These are phyloP conservation scores for Oreochromis aureus DNA, from an alignment of 2,113 vertebrate species.

Conservation along the genomic window DNA sequence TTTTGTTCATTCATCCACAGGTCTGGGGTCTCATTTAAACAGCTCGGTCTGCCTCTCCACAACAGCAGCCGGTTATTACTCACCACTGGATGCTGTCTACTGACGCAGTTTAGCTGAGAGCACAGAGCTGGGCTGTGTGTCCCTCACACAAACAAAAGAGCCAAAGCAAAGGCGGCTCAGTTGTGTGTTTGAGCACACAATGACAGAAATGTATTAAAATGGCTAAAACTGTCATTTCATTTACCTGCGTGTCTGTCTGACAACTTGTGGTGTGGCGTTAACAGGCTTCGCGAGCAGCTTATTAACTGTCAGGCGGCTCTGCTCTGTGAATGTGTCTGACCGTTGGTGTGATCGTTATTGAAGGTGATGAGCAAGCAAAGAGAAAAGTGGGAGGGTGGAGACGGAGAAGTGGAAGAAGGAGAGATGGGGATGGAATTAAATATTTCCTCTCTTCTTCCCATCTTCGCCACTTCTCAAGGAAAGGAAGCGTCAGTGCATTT, in stretches of 20 bases:
- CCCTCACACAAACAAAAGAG: not conserved
- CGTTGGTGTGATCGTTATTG: conserved; percentile 4
- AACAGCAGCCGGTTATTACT: not conserved
- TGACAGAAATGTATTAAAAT: not conserved
- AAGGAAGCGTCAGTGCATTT: not conserved
- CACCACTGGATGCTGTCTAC: conserved; percentile 9
- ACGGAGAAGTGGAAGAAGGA: not conserved
- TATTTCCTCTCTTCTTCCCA: not conserved
- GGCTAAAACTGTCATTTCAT: not conserved
- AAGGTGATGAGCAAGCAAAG: conserved; percentile 30
- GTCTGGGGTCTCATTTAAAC: not conserved
- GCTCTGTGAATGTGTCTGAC: not conserved
- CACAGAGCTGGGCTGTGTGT: not conserved
- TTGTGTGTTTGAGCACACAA: not conserved
- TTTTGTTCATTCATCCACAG: not conserved
- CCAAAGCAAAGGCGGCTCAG: not conserved
- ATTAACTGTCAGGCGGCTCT: not conserved
- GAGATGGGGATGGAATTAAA: conserved; percentile 1
- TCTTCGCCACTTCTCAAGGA: not conserved
- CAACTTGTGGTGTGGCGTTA: not conserved
- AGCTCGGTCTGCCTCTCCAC: not conserved
- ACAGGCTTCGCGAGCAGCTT: not conserved
- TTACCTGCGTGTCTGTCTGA: not conserved
- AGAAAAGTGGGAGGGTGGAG: conserved; percentile 10
- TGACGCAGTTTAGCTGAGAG: conserved; percentile 21